Evolutionary conservation across 1,140 invertebrate genomes (phyloP), one percentile per base, ranked within the genome.

Genomic region (Phocides pigmalion): DNA sequence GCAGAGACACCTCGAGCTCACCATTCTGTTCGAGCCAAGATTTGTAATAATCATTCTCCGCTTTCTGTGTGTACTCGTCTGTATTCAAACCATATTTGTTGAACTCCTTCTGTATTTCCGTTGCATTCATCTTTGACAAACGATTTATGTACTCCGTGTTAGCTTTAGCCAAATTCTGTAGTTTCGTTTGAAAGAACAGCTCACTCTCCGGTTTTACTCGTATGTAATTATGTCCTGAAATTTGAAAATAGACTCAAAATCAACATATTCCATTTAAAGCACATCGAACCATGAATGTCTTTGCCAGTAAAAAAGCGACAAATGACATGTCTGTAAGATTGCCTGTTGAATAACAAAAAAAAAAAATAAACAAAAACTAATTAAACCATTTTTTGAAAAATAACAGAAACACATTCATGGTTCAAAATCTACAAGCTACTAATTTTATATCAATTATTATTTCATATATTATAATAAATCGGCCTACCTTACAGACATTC

Each of bases 401-500:
- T 41, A 64, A 65, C 53, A 65, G 68, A 64, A 56, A 61, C 42
- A 78, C 84, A 90, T 89, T 88, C 87, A 90, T 90, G 87, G 87
- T 89, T 83, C 86, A 82, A 74, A 56, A 71, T 69, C 73, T 76
- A 76, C 64, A 64, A 64, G 62, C 71, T 79, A 84, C 71, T 64
- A 76, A 79, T 77, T 68, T 53, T 19, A 49, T 61, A 14, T 32
- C 20, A 53, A 19, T 54, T 6, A 42, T 56, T 56, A 74, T 71
- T 67, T 74, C 49, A 54, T 66, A 66, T 78, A 74, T 72, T 73
- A 73, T 65, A 49, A 74, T 37, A 82, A 88, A 74, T 65, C 71
- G 86, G 86, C 91, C 91, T 92, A 91, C 90, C 90, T 90, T 90
- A 90, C 88, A 90, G 88, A 90, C 88, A 87, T 84, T 87, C 81